Evolutionary conservation across 2,888 invertebrate species (phyloP), one percentile per base, ranked within the genome.

Genomic region (Candidula unifasciata): DNA sequence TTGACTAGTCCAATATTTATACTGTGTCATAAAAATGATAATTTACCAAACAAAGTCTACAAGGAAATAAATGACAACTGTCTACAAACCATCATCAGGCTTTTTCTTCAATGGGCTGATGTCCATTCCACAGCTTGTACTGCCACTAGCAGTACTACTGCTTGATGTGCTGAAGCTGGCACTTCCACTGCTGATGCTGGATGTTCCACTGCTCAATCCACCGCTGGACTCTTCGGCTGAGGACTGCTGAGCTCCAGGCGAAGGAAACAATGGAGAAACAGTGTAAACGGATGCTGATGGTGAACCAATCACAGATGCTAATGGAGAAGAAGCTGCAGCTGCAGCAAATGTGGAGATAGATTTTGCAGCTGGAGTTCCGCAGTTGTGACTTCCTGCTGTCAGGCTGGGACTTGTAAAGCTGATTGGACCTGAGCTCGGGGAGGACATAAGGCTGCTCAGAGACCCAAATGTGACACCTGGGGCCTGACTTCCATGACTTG

Each of bases 401-500:
- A 76, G 37, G 57, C 10, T 54, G 44, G 79, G 35, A 24, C 60
- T 79, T n/a, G 24, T 79, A 64, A 80, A 64, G 30, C 78, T 73
- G 35, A 69, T 68, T 30, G 71, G 33, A 18, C 66, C 60, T 54
- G 80, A 73, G 52, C 71, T 64, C 13, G 79, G 33, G 3, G 79
- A 71, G 44, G 76, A 66, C 82, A 79, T 84, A 16, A 79, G 30
- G 27, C 79, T 84, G 66, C 79, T 79, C 64, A 66, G 44, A 35
- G 82, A 77, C 8, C 82, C 82, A 37, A 82, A 82, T n/a, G 78
- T 83, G 57, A 78, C 57, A 57, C 35, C 68, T 37, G 82, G 82
- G 21, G 73, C 35, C 35, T 44, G 35, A 37, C 79, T 64, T 24
- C 60, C 77, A 60, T 16, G 6, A 18, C 37, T 10, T 24, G 57